Evolutionary conservation across 2,113 vertebrate genomes (phyloP).

Genomic region (Macquaria ambigua): DNA sequence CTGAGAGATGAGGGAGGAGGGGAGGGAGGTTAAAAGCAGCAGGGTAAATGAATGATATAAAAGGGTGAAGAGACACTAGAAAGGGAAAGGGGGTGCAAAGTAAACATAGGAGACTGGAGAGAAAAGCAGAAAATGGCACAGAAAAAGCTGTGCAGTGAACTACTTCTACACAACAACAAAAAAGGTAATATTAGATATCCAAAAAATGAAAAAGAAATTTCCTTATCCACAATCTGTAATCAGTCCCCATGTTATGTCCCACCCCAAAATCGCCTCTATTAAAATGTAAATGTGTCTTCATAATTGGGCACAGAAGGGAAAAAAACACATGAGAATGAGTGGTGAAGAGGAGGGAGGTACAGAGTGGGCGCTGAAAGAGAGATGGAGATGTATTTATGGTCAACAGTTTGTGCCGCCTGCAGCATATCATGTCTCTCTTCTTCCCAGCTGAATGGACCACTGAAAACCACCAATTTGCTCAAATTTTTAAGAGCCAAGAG

Average conservation of each 20-base stretch:
- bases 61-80: slow-evolving; percentile 23
- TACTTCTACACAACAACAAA: background rate
- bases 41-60: slow-evolving; percentile 36
- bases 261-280: background rate
- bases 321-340: background rate
- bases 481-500: slow-evolving; percentile 3
- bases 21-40: slow-evolving; percentile 44
- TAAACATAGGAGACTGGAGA: background rate
- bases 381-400: slow-evolving; percentile 32
- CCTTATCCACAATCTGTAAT: background rate
- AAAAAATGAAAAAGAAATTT: background rate
- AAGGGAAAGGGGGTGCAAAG: background rate
- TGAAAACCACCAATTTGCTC: slow-evolving; percentile 24
- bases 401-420: slow-evolving; percentile 14
- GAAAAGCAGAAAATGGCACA: background rate
- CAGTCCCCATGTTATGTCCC: too few relatives aligned
- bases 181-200: background rate
- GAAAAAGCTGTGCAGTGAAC: background rate
- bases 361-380: slow-evolving; percentile 15
- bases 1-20: slow-evolving; percentile 22
- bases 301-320: background rate
- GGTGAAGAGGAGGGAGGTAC: slow-evolving; percentile 13
- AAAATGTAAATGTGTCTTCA: background rate
- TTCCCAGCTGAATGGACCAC: background rate
- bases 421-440: slow-evolving; percentile 8